Percentiles rank a stretch among this genome's conserved stretches.
Conservation (phyloP, 2,797 vertebrate species). For the Coranthus polyacanthus region DNA sequence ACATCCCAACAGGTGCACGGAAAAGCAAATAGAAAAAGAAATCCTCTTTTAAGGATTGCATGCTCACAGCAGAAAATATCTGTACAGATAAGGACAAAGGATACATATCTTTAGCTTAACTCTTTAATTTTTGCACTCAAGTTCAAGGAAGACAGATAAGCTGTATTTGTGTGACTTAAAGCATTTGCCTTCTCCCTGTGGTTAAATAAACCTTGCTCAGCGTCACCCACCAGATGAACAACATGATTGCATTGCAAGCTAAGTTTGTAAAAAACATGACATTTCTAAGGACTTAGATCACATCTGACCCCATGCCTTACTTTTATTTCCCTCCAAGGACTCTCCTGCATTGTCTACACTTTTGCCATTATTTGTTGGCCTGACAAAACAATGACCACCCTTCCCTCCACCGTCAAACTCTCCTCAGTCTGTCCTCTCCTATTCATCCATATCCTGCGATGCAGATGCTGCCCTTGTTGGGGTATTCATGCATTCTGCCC, state of each 20-base stretch:
- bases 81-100: slow-evolving; percentile 2
- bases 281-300: slow-evolving; percentile 59
- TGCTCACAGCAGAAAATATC: neutral
- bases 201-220: neutral
- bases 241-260: slow-evolving; percentile 4
- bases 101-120: neutral
- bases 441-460: slow-evolving; percentile 55
- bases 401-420: slow-evolving; percentile 35
- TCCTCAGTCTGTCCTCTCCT: slow-evolving; percentile 76
- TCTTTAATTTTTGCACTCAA: neutral
- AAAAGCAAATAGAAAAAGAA: slow-evolving; percentile 17
- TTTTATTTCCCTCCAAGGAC: slow-evolving; percentile 49
- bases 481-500: slow-evolving; percentile 53
- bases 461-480: slow-evolving; percentile 57
- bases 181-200: slow-evolving; percentile 13
- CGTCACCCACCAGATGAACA: neutral
- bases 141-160: neutral
- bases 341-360: slow-evolving; percentile 61
- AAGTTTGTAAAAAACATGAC: slow-evolving; percentile 20
- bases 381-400: slow-evolving; percentile 67
- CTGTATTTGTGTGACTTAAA: neutral
- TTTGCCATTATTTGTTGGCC: slow-evolving; percentile 58
- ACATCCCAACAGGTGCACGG: slow-evolving; percentile 64
- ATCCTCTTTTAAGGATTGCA: slow-evolving; percentile 3
- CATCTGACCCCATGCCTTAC: slow-evolving; percentile 52